phyloP scores from a whole-genome alignment of 2,113 vertebrate species.

The Ailuropoda melanoleuca region DNA sequence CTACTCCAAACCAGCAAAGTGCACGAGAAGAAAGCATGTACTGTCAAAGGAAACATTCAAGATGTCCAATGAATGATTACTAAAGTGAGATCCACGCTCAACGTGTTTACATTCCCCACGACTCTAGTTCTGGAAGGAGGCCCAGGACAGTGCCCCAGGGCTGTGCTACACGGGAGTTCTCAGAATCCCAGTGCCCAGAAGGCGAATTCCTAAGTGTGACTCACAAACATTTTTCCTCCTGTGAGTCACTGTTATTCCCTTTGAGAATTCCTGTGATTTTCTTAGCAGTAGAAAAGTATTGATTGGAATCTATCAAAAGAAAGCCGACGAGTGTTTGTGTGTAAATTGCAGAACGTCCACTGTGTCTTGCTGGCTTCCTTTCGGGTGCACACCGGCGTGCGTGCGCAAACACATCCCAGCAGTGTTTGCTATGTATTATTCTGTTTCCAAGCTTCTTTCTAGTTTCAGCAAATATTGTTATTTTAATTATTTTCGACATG shows the following conservation, averaged over 20 bases:
- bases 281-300: slow-evolving; percentile 28
- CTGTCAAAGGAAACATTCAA: slow-evolving; percentile 40
- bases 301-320: not conserved
- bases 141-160: not conserved
- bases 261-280: slow-evolving; percentile 47
- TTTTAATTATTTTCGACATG: slow-evolving; percentile 31
- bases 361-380: not conserved
- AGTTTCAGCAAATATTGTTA: not conserved
- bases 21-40: slow-evolving; percentile 5
- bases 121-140: slow-evolving; percentile 70
- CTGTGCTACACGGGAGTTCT: slow-evolving; percentile 30
- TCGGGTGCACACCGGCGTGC: too few relatives aligned
- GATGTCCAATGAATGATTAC: not conserved
- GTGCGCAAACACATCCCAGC: not conserved
- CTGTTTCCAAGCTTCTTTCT: slow-evolving; percentile 35
- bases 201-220: slow-evolving; percentile 67
- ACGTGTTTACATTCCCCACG: slow-evolving; percentile 50
- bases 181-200: not conserved
- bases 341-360: not conserved
- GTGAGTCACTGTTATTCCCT: slow-evolving; percentile 39
- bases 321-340: not conserved
- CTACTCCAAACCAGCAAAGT: slow-evolving; percentile 37
- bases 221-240: slow-evolving; percentile 68
- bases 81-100: slow-evolving; percentile 38
- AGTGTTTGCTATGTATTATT: not conserved